These are phyloP conservation scores for Ligdia adustata DNA, from an alignment of 2,888 invertebrate genomes.

Conservation along the genomic window DNA sequence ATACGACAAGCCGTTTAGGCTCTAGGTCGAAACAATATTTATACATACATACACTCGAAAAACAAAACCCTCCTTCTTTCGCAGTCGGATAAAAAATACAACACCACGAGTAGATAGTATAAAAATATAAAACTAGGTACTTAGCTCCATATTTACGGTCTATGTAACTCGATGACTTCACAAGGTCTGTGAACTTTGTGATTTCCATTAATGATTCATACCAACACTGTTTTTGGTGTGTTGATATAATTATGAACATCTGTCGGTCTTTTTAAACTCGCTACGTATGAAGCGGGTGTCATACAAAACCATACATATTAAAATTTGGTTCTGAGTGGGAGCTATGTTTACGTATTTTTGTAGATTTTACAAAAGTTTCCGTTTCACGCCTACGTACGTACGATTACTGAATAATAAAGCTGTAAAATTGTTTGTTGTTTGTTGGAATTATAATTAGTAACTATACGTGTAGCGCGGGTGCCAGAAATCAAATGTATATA, in stretches of 20 bases:
- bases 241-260: background rate
- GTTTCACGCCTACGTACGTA: constrained; percentile 18
- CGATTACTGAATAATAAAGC: constrained; percentile 1
- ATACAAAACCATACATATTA: constrained; percentile 1
- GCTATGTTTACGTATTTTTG: constrained; percentile 7
- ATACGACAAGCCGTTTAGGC: too few relatives aligned
- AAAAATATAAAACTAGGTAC: background rate
- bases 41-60: too few relatives aligned
- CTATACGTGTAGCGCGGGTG: too few relatives aligned
- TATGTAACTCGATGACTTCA: constrained; percentile 20
- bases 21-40: too few relatives aligned
- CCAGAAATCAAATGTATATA: too few relatives aligned
- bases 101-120: too few relatives aligned
- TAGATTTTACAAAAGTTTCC: constrained; percentile 19
- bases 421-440: background rate
- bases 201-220: constrained; percentile 6
- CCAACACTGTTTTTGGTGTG: background rate
- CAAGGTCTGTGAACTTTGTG: constrained; percentile 1
- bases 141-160: background rate
- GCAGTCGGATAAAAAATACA: too few relatives aligned
- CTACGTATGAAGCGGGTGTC: background rate
- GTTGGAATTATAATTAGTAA: background rate
- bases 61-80: too few relatives aligned
- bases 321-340: constrained; percentile 7
- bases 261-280: background rate